Conservation (phyloP, 2,797 vertebrate species). For the Oryzias dopingdopingensis region DNA sequence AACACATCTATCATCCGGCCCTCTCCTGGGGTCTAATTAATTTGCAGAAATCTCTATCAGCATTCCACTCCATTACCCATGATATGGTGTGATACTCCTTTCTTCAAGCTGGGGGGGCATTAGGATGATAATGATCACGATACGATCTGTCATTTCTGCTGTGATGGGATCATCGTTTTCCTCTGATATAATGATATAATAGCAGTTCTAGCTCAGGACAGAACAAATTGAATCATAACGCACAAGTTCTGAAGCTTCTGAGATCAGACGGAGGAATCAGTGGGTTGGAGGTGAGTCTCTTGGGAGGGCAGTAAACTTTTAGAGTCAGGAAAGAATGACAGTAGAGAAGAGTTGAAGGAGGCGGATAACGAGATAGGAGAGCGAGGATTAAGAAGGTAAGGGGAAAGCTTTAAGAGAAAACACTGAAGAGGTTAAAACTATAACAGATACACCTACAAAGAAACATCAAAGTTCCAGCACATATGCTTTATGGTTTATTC, state of each 20-base stretch:
- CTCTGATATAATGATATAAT: conserved; percentile 39
- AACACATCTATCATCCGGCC: conserved; percentile 47
- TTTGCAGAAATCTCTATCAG: conserved; percentile 72
- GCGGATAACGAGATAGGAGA: conserved; percentile 6
- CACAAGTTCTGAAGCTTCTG: conserved; percentile 29
- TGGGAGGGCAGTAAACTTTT: conserved; percentile 41
- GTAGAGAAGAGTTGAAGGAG: conserved; percentile 9
- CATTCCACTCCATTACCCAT: conserved; percentile 52
- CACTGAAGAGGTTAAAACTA: neutral
- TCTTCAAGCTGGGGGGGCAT: conserved; percentile 61
- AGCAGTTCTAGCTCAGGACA: conserved; percentile 41
- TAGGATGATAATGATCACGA: conserved; percentile 49
- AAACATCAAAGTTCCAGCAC: conserved; percentile 3
- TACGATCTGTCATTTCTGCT: conserved; percentile 20
- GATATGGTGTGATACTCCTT: conserved; percentile 50
- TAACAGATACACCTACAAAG: conserved; percentile 2
- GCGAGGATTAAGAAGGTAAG: conserved; percentile 9
- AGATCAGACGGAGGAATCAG: conserved; percentile 47
- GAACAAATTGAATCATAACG: conserved; percentile 55
- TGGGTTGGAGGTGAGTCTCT: conserved; percentile 44
- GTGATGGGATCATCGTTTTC: conserved; percentile 15
- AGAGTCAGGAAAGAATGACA: conserved; percentile 31
- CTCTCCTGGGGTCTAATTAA: conserved; percentile 69
- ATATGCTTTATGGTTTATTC: conserved; percentile 32
- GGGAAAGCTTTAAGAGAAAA: conserved; percentile 3